A percentile compares a stretch with the other conserved stretches of the same genome.
Conservation (phyloP, 2,888 invertebrate genomes). For the Ramazzottius varieornatus region DNA sequence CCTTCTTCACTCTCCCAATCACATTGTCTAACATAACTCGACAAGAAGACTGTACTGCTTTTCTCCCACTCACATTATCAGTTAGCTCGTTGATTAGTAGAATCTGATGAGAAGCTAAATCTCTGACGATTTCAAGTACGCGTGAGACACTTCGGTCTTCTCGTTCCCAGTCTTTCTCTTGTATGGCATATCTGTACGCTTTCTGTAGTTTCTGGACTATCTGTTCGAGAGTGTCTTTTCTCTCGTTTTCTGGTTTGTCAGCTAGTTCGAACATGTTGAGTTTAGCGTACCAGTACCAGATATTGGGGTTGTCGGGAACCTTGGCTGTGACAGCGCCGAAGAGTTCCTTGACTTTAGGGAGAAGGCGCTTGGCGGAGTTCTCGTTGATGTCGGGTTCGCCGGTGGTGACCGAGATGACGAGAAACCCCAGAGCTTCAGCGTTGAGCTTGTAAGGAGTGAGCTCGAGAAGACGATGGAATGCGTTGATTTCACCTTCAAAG, state of each 20-base stretch:
- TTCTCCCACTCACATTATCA: neutral
- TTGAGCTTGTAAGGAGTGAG: neutral
- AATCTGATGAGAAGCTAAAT: neutral
- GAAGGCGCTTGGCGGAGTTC: neutral
- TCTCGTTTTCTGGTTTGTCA: neutral
- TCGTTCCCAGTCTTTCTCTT: neutral
- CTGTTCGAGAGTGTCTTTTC: neutral
- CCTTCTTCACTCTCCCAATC: neutral
- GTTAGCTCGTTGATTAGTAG: neutral
- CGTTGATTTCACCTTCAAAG: neutral
- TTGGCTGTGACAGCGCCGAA: neutral
- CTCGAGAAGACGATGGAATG: neutral
- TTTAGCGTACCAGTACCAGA: neutral
- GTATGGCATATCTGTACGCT: neutral
- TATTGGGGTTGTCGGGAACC: neutral
- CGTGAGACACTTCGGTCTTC: neutral
- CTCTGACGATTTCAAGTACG: neutral
- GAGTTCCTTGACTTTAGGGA: neutral
- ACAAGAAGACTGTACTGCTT: neutral
- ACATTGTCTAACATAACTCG: neutral
- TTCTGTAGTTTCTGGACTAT: neutral
- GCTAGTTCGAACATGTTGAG: neutral
- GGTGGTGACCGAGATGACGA: neutral
- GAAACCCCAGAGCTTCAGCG: neutral
- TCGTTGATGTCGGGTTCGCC: neutral